Base-by-base conservation (phyloP, 2,797 vertebrate species). In the Lates japonicus region DNA sequence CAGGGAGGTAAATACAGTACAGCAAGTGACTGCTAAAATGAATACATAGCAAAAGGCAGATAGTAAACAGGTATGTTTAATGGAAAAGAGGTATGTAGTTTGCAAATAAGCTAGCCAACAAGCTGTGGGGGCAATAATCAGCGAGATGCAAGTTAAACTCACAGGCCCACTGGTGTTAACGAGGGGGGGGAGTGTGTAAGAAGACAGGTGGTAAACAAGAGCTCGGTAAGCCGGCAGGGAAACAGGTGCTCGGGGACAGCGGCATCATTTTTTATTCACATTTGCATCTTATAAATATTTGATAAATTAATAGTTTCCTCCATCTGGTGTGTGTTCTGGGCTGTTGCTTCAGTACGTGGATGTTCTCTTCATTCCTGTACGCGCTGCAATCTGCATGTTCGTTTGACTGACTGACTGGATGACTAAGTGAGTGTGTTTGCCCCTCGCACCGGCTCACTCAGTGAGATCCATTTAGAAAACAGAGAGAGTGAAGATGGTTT, bases 221-320 rank as follows among this genome's bases (percentile, higher is more conserved):
- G 72, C 80, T 68, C 0, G 10, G 44, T 44, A 62, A 84, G 61
- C 70, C 57, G 33, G 71, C 19, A 73, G 82, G 63, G 70, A 81
- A 86, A 79, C 90, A 92, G 89, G 83, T 90, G 92, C 84, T 90
- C 39, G 13, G 74, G 73, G 67, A 83, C 70, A 25, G 55, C 48
- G 6, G 33, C 74, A 48, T 82, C 74, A 70, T 85, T 78, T 75
- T 65, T 73, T 64, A 59, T 54, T 76, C 73, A 78, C 63, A 90
- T 92, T 93, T 91, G 87, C 91, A 88, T 91, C 85, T 88, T 71
- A 90, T 90, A 88, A 88, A 92, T 93, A 92, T 91, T 86, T 91
- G 84, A 93, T 88, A 79, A 81, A 90, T 88, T 52, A 85, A 88
- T 90, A 70, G 80, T 82, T 85, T 80, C 71, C 83, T 81, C 91